A percentile compares a stretch with the other conserved stretches of the same genome.
These are phyloP conservation scores for Pocota personata DNA, from an alignment of 2,888 invertebrate genomes.

Conservation along the genomic window DNA sequence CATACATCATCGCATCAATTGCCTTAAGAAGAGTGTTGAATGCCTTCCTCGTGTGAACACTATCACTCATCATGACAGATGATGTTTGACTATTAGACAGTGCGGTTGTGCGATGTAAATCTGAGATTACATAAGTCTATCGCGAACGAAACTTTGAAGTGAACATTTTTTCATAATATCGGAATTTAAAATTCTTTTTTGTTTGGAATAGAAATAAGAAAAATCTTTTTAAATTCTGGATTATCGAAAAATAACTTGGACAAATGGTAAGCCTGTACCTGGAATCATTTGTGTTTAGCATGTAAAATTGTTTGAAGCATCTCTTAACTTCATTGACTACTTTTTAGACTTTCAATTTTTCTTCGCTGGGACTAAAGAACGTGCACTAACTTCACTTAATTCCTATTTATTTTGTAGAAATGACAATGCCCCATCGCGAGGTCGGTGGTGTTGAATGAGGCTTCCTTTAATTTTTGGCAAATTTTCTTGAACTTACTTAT, in stretches of 20 bases:
- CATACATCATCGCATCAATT: conserved; percentile 33
- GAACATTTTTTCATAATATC: background rate
- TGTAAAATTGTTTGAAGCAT: too few relatives aligned
- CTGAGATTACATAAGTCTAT: background rate
- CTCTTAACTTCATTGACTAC: too few relatives aligned
- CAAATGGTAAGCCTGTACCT: background rate
- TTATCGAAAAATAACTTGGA: background rate
- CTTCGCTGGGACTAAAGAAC: too few relatives aligned
- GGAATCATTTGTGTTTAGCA: too few relatives aligned
- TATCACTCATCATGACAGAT: conserved; percentile 63
- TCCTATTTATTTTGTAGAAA: too few relatives aligned
- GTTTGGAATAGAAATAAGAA: background rate
- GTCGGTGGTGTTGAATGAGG: too few relatives aligned
- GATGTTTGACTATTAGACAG: conserved; percentile 57
- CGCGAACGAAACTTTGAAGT: background rate
- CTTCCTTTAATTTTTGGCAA: too few relatives aligned
- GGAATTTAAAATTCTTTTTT: background rate
- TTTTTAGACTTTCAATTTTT: too few relatives aligned
- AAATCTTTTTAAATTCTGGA: background rate
- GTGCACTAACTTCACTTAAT: too few relatives aligned
- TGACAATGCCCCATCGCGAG: too few relatives aligned
- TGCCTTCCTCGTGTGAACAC: conserved; percentile 50
- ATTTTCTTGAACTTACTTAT: too few relatives aligned
- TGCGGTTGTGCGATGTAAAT: conserved; percentile 44
- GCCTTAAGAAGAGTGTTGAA: conserved; percentile 27